Base-by-base conservation (phyloP, 2,888 invertebrate genomes). In the Nasonia oneida region DNA sequence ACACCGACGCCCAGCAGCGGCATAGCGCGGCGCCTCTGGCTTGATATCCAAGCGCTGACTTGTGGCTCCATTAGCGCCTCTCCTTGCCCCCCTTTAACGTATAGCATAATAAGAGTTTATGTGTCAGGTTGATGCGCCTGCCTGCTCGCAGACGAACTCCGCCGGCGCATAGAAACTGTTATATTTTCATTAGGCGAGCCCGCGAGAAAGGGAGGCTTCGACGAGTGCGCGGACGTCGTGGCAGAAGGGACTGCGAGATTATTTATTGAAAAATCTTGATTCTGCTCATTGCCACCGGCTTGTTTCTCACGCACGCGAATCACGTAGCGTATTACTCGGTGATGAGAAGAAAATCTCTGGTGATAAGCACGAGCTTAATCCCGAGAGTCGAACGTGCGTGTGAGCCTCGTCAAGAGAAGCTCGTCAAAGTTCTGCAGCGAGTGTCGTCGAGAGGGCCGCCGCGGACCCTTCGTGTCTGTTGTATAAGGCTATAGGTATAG, bases 91-190 rank as follows among this genome's bases (percentile, higher is more conserved):
- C 23, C 12, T 90, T 88, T 93, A 93, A 93, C 92, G 92, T 93
- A 92, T 92, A 93, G 93, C 90, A 92, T 93, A 93, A 93, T 93
- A 93, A 93, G 93, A 93, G 93, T 93, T 93, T 93, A 93, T 93
- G 93, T 93, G 92, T 92, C 92, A 93, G 93, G 92, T 93, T 93
- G 93, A 93, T 93, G 93, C 92, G 92, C 91, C 91, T 90, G 77
- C 57, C 74, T 12, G 29, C 29, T 91, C 91, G 91, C 91, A 92
- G 93, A 93, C 92, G 91, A 92, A 93, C 93, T 92, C 90, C 89
- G 90, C 37, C 90, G 90, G 91, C 91, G 74, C 71, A 79, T 83
- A 76, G 91, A 89, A 92, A 93, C 92, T 92, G 93, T 93, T 93
- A 93, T 93, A 93, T 93, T 93, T 93, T 93, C 93, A 93, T 93